Base-by-base conservation (phyloP, 1,140 invertebrate genomes). In the Penaeus indicus region DNA sequence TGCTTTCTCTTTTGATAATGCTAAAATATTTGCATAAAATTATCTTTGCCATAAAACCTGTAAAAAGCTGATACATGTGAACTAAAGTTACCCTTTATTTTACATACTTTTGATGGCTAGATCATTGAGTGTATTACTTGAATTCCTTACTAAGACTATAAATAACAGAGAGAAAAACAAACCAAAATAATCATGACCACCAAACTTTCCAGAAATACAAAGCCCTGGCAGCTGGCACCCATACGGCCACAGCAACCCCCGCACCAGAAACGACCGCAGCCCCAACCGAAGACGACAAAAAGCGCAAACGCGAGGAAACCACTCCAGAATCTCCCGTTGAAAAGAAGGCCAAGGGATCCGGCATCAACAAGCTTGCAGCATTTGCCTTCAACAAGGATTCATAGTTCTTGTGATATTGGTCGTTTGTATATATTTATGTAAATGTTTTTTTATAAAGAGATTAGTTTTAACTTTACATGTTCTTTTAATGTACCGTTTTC, bases 181-280 rank as follows among this genome's bases (percentile, higher is more conserved):
- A 42, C 38, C 47, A 62, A 7, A 32, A 60, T 13, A n/a, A 18
- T 4, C 4, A 80, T 25, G 3, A 25, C 42, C 32, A 42, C 61
- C 82, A 32, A 42, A 38, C 25, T n/a, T 77, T 61, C 13, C 83
- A 90, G 90, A 90, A 90, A 75, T 90, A 90, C 77, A 90, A 90
- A 67, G 79, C 67, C 11, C 38, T 85, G 47, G 90, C 86, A 22
- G 60, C 42, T 64, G 60, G 67, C 11, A 61, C 77, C 69, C 11
- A 21, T 21, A n/a, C 78, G 3, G 63, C 61, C 32, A 47, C 27
- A 8, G 1, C 22, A 67, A 54, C 38, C 1, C 42, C 77, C 2
- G 0, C 42, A 19, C 0, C 27, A 22, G 42, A 61, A 25, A 25
- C 42, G 21, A 47, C 25, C 4, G 11, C 85, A 60, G 22, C 60